These are phyloP conservation scores for Aphodius sticticus DNA, from an alignment of 2,888 invertebrate genomes.

Conservation along the genomic window DNA sequence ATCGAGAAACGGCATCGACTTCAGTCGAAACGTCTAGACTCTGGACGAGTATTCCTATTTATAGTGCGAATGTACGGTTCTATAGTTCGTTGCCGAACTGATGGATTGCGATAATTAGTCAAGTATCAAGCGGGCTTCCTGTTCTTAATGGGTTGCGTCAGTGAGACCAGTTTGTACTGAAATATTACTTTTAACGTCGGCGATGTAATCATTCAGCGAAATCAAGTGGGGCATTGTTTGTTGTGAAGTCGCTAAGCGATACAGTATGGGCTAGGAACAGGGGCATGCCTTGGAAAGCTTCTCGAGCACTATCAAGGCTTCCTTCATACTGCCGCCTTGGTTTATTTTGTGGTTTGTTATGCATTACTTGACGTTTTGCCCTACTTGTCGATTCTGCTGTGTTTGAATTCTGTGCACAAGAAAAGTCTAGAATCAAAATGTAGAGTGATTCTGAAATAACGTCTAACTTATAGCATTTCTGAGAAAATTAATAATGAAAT, in stretches of 20 bases:
- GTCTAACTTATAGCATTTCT: too few relatives aligned
- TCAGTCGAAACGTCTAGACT: slow-evolving; percentile 14
- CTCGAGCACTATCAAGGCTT: not conserved
- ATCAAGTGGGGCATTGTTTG: slow-evolving; percentile 6
- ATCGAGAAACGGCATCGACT: not conserved
- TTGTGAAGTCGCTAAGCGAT: not conserved
- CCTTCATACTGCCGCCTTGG: not conserved
- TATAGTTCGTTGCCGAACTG: not conserved
- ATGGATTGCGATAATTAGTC: slow-evolving; percentile 17
- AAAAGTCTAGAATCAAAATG: too few relatives aligned
- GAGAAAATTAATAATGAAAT: too few relatives aligned
- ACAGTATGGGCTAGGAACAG: not conserved
- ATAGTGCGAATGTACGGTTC: slow-evolving; percentile 13
- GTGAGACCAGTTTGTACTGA: not conserved
- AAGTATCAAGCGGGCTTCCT: slow-evolving; percentile 11
- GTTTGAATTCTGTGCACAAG: too few relatives aligned
- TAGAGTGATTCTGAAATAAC: too few relatives aligned
- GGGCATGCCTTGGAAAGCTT: not conserved
- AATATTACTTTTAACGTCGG: slow-evolving; percentile 6
- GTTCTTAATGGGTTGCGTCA: slow-evolving; percentile 12
- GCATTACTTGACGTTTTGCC: too few relatives aligned
- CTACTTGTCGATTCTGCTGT: too few relatives aligned
- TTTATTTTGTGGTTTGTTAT: too few relatives aligned
- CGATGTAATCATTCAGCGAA: not conserved
- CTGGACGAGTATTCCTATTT: slow-evolving; percentile 15